Evolutionary conservation across 2,888 invertebrate genomes (phyloP).

Genomic region (Xanthorhoe spadicearia): DNA sequence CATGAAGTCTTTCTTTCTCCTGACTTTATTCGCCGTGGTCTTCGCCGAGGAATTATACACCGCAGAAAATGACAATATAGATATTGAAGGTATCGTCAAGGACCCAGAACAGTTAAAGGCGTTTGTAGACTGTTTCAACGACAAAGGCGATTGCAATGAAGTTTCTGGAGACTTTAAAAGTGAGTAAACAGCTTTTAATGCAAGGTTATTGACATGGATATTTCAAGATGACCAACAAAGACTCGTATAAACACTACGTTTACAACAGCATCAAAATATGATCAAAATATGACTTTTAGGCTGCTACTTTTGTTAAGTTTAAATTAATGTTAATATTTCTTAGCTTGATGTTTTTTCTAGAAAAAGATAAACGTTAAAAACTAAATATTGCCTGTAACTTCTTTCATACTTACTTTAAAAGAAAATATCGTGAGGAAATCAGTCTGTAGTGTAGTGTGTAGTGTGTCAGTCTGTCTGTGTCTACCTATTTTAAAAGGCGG

Average conservation of each 20-base stretch:
- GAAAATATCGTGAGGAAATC: not conserved
- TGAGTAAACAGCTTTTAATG: constrained; percentile 48
- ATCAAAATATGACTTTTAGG: too few species aligned
- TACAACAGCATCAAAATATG: too few species aligned
- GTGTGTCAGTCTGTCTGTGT: too few species aligned
- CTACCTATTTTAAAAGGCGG: too few species aligned
- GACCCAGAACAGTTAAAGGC: constrained; percentile 45
- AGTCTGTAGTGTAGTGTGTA: not conserved
- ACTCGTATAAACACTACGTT: too few species aligned
- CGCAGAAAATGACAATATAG: constrained; percentile 65
- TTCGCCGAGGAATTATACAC: constrained; percentile 58
- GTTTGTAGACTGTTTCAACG: constrained; percentile 62
- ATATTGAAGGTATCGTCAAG: constrained; percentile 58
- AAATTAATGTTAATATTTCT: too few species aligned
- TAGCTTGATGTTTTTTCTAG: too few species aligned
- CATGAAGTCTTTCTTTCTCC: constrained; percentile 61
- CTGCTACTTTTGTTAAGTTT: too few species aligned
- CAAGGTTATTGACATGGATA: not conserved
- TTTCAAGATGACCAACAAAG: not conserved
- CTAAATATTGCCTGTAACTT: too few species aligned
- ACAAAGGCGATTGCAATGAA: constrained; percentile 54
- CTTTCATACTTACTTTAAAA: not conserved
- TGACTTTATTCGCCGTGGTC: constrained; percentile 49
- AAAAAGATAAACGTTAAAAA: too few species aligned
- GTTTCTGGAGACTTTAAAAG: constrained; percentile 62